Conservation (phyloP, 1,140 invertebrate genomes). For the Caerostris darwini region DNA sequence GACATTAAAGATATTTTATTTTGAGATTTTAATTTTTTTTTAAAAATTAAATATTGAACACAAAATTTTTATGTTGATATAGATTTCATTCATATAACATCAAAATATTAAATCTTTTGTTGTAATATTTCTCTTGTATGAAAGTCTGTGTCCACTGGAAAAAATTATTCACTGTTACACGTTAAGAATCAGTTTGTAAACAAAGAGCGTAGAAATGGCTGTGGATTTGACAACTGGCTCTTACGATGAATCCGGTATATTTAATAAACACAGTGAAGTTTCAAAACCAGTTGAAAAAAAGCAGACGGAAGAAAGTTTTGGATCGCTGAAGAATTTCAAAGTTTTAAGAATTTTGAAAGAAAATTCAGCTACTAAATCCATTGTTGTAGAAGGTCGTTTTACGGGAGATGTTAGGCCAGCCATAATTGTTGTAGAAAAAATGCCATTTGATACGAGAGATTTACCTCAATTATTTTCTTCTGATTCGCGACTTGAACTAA, state of each 20-base stretch:
- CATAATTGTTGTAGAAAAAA: conserved; percentile 65
- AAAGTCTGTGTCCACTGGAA: too few relatives aligned
- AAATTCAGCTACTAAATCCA: conserved; percentile 38
- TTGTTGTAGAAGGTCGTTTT: conserved; percentile 70
- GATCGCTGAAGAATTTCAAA: conserved; percentile 58
- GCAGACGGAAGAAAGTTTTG: background rate
- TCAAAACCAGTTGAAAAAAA: conserved; percentile 8
- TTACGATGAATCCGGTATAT: conserved; percentile 72
- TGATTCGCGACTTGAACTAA: conserved; percentile 65
- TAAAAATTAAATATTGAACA: background rate
- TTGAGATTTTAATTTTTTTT: background rate
- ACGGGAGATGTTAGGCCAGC: conserved; percentile 52
- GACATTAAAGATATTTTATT: too few relatives aligned
- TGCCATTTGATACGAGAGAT: conserved; percentile 67
- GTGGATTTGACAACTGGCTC: conserved; percentile 71
- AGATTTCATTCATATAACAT: too few relatives aligned
- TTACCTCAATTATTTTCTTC: conserved; percentile 39
- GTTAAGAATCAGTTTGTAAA: conserved; percentile 14
- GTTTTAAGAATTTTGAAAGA: conserved; percentile 63
- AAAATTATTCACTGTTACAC: background rate
- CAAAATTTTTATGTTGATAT: too few relatives aligned
- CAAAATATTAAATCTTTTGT: too few relatives aligned
- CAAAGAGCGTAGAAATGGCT: conserved; percentile 56
- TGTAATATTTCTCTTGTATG: too few relatives aligned
- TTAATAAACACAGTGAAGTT: conserved; percentile 68